These are phyloP conservation scores for Chaetoderma sp. DNA, from an alignment of 2,888 invertebrate species.

Conservation along the genomic window DNA sequence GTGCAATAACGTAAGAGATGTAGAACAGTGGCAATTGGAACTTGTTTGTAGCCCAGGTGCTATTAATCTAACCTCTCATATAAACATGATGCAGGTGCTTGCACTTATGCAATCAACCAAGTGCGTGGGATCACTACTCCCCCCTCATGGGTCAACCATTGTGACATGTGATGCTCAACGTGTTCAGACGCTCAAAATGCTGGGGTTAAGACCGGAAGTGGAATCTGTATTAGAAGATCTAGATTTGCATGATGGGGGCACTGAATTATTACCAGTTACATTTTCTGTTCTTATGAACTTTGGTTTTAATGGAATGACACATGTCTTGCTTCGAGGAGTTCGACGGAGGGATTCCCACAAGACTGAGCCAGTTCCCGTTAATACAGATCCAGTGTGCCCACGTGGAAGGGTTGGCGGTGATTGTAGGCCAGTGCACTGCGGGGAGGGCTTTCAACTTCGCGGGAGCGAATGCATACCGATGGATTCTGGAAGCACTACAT, in stretches of 20 bases:
- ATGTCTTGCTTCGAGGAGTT: conserved; percentile 50
- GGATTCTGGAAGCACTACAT: not conserved
- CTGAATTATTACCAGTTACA: conserved; percentile 45
- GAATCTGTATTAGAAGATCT: conserved; percentile 19
- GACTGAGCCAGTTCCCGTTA: too few species aligned
- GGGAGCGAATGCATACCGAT: conserved; percentile 10
- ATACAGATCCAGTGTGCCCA: too few species aligned
- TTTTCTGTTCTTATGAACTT: conserved; percentile 61
- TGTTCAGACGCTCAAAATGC: too few species aligned
- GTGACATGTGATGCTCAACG: too few species aligned
- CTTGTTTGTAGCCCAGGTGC: conserved; percentile 40
- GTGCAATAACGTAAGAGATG: conserved; percentile 40
- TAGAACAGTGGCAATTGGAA: conserved; percentile 43
- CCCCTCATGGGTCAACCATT: too few species aligned
- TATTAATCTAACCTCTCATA: conserved; percentile 1
- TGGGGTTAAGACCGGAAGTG: too few species aligned
- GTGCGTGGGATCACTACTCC: conserved; percentile 20
- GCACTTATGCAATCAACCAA: not conserved
- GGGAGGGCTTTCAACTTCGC: too few species aligned
- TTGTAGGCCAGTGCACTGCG: too few species aligned
- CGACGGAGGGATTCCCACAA: too few species aligned
- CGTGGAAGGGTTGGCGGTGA: too few species aligned
- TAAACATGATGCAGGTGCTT: conserved; percentile 5
- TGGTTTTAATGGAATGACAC: conserved; percentile 58
- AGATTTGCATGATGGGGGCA: not conserved